Conservation (phyloP, 2,113 vertebrate species). For the Oceanodroma tethys region DNA sequence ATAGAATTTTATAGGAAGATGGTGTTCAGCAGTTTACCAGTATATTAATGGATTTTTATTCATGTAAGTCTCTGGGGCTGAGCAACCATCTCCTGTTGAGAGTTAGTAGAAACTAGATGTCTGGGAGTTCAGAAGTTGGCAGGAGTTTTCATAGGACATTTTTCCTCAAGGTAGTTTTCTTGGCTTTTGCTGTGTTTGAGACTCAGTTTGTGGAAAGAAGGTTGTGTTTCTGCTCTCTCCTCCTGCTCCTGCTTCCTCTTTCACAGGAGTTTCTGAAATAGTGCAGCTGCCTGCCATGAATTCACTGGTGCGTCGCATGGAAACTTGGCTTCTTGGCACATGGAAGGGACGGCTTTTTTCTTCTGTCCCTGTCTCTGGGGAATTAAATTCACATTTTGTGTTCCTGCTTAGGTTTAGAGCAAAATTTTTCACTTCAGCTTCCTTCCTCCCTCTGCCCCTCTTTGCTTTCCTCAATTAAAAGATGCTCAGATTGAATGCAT, state of each 20-base stretch:
- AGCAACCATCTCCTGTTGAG: not conserved
- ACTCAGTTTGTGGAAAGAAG: not conserved
- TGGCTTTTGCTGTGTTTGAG: not conserved
- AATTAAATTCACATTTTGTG: not conserved
- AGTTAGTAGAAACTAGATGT: not conserved
- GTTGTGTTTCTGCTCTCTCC: not conserved
- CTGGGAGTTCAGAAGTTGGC: not conserved
- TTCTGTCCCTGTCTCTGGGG: not conserved
- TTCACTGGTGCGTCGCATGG: accelerated
- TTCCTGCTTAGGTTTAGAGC: not conserved
- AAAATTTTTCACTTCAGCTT: not conserved
- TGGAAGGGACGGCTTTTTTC: not conserved
- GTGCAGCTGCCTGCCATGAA: not conserved
- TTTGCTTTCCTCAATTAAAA: not conserved
- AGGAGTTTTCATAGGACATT: not conserved
- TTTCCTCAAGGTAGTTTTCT: not conserved
- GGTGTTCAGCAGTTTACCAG: not conserved
- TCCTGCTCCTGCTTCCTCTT: not conserved
- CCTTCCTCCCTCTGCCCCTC: not conserved
- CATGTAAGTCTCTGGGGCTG: not conserved
- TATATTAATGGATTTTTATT: not conserved
- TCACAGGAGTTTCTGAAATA: not conserved
- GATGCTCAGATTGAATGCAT: not conserved
- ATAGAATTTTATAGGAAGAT: not conserved
- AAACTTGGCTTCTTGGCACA: conserved; percentile 13